Base-by-base conservation (phyloP, 2,888 invertebrate genomes). In the Diogma glabrata region DNA sequence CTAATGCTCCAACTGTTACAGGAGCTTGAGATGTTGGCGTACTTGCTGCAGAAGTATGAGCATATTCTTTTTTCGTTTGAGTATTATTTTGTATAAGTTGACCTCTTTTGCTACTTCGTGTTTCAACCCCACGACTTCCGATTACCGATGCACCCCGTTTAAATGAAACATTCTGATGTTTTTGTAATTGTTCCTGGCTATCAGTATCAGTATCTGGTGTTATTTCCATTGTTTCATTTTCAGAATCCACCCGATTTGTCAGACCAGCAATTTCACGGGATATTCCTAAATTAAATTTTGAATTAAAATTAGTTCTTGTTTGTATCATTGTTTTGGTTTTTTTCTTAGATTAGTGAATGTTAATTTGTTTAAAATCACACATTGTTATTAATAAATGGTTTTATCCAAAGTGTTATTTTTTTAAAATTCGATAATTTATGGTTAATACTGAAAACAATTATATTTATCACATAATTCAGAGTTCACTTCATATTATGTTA, bases 1-100 rank as follows among this genome's bases (percentile, higher is more conserved):
- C 95, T 59, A 95, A 75, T 19, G 94, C 92, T 50, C 92, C 94
- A 55, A 94, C 88, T 61, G 89, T 87, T 26, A 88, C 82, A 60
- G 76, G 77, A 53, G 64, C 68, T 20, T 28, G 20, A n/a, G 28
- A 7, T 3, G 57, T 53, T 2, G 55, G 56, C 4, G 58, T 57
- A 26, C 57, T 58, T 16, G 55, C 59, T 23, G 57, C 59, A 8
- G 53, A 55, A 22, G 54, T 46, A 33, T 46, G 50, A 19, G 22
- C 28, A 22, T 28, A 38, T 17, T 36, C 33, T 26, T 48, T 38
- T 19, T 26, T 48, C 43, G 19, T 38, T 45, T 52, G 57, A 28
- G 56, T 45, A 67, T 62, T 77, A 76, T 66, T 77, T 77, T 47
- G 75, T 72, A 49, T 75, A 74, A 61, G 75, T 75, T 36, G 75